A percentile compares a stretch with the other conserved stretches of the same genome.
Evolutionary conservation across 2,113 vertebrate species (phyloP).

Genomic region (Jaculus jaculus): DNA sequence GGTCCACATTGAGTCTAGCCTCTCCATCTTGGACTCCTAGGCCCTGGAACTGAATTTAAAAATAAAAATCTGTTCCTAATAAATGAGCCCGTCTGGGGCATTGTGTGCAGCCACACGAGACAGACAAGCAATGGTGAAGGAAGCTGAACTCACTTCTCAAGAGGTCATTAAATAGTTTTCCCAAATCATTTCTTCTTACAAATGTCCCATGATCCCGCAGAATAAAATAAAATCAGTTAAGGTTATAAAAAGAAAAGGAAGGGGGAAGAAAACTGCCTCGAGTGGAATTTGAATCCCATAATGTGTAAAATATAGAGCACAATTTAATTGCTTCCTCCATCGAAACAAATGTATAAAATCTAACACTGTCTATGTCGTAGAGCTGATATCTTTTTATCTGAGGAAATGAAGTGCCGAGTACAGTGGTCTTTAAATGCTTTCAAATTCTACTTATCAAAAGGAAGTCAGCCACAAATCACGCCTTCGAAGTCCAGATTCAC

Average conservation of each 20-base stretch:
- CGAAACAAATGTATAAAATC: constrained; percentile 81
- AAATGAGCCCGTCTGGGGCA: not conserved
- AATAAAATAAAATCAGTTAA: constrained; percentile 59
- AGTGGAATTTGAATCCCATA: constrained; percentile 78
- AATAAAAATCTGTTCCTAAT: not conserved
- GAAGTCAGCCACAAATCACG: constrained; percentile 78
- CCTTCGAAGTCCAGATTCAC: constrained; percentile 81
- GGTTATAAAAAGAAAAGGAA: constrained; percentile 57
- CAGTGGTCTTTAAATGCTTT: constrained; percentile 81
- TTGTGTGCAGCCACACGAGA: not conserved
- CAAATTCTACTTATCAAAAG: constrained; percentile 80
- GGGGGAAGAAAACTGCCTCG: constrained; percentile 63
- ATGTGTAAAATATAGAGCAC: constrained; percentile 72
- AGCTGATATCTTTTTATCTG: constrained; percentile 83
- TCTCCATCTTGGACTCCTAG: not conserved
- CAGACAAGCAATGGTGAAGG: constrained; percentile 45
- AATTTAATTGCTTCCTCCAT: constrained; percentile 77
- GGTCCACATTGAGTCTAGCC: not conserved
- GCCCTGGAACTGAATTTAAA: not conserved
- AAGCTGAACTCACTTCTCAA: constrained; percentile 76
- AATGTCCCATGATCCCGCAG: constrained; percentile 44
- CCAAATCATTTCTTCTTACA: constrained; percentile 62
- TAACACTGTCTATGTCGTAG: constrained; percentile 79
- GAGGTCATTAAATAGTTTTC: constrained; percentile 60
- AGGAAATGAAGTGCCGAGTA: constrained; percentile 77